Conservation (phyloP, 2,888 invertebrate species). For the Eristalinus sepulchralis region DNA sequence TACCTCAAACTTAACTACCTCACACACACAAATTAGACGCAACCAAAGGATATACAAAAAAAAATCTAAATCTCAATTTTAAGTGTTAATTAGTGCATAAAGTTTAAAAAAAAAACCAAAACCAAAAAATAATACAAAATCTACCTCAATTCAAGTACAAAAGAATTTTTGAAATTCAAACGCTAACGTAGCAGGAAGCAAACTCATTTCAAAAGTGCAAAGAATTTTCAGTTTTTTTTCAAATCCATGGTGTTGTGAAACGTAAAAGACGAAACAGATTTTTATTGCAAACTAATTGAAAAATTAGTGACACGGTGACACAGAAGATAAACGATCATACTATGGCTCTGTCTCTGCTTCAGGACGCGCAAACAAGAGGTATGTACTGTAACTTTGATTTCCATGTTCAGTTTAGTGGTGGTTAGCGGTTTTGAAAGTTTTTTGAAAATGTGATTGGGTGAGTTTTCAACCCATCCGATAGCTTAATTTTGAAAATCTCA, state of each 20-base stretch:
- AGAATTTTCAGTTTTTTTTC: constrained; percentile 2
- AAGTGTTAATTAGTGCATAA: constrained; percentile 61
- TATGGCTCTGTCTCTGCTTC: constrained; percentile 80
- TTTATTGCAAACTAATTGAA: neutral
- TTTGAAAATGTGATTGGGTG: no score
- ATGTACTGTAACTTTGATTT: constrained; percentile 68
- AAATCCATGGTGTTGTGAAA: constrained; percentile 50
- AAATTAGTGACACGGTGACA: neutral
- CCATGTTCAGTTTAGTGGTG: neutral
- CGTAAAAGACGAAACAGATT: neutral
- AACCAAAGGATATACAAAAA: constrained; percentile 29
- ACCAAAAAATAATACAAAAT: constrained; percentile 16
- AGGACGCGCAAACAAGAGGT: constrained; percentile 81
- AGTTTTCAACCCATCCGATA: no score
- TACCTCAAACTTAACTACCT: constrained; percentile 65
- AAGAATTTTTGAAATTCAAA: constrained; percentile 6
- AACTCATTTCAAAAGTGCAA: constrained; percentile 16
- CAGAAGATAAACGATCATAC: constrained; percentile 11
- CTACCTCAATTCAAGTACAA: constrained; percentile 68
- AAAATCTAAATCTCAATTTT: constrained; percentile 11
- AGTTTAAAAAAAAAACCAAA: constrained; percentile 6
- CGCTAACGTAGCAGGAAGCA: constrained; percentile 8
- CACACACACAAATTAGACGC: constrained; percentile 24
- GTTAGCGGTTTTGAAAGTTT: neutral
- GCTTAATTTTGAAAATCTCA: no score